Conservation (phyloP, 2,888 invertebrate species). For the Ectemnius lituratus region DNA sequence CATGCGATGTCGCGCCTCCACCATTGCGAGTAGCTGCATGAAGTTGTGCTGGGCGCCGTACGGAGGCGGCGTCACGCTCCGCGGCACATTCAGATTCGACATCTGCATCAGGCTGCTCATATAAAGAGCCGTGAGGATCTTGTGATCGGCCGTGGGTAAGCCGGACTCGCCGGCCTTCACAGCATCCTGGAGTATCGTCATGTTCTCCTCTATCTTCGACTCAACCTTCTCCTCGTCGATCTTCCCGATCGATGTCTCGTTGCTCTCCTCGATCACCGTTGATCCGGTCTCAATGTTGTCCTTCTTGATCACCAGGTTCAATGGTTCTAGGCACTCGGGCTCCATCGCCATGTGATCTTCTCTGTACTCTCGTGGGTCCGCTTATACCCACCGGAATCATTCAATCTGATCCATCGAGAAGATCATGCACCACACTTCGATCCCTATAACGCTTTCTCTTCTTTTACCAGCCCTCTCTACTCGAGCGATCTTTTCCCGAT, state of each 20-base stretch:
- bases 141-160: conserved; percentile 73
- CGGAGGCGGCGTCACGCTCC: conserved; percentile 59
- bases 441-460: background rate
- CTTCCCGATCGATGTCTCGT: conserved; percentile 47
- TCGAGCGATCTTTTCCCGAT: conserved; percentile 20
- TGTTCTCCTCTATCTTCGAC: conserved; percentile 64
- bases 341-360: conserved; percentile 71
- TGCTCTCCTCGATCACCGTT: conserved; percentile 46
- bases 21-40: conserved; percentile 74
- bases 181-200: conserved; percentile 72
- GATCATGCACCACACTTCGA: background rate
- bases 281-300: conserved; percentile 60
- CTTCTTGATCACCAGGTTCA: conserved; percentile 80
- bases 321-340: conserved; percentile 78
- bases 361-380: conserved; percentile 40
- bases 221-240: conserved; percentile 66
- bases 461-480: conserved; percentile 2
- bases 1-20: conserved; percentile 72
- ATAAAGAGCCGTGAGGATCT: conserved; percentile 76
- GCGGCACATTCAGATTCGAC: conserved; percentile 69
- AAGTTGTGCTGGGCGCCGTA: conserved; percentile 68
- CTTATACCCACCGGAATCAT: conserved; percentile 48
- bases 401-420: conserved; percentile 50
- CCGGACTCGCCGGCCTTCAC: conserved; percentile 65
- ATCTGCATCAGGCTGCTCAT: conserved; percentile 77